Conservation (phyloP, 2,888 invertebrate genomes). For the Metellina segmentata region DNA sequence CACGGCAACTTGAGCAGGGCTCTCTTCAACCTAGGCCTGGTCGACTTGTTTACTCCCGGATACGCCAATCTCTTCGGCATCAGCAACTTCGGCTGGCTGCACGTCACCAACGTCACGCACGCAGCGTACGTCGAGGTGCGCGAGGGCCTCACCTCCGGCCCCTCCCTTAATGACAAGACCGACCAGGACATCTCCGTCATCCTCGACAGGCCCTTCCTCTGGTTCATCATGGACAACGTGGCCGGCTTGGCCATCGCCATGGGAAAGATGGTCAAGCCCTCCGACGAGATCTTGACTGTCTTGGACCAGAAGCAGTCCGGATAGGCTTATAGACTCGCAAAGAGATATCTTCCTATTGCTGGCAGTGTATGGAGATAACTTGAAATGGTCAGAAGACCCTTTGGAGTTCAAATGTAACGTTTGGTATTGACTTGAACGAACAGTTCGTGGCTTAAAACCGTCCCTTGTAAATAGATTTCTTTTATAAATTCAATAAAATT, state of each 20-base stretch:
- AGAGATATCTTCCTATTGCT: neutral
- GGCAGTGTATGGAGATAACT: neutral
- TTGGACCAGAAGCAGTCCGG: neutral
- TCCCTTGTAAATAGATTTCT: too few relatives aligned
- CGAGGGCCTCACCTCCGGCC: conserved; percentile 8
- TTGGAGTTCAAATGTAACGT: too few relatives aligned
- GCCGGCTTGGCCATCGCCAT: conserved; percentile 78
- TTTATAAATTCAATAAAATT: too few relatives aligned
- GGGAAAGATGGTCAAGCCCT: conserved; percentile 77
- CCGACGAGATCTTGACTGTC: neutral
- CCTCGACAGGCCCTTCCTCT: conserved; percentile 78
- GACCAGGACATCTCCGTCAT: conserved; percentile 56
- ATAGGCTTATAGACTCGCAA: neutral
- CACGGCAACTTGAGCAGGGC: conserved; percentile 76
- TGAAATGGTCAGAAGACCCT: neutral
- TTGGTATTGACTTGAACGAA: too few relatives aligned
- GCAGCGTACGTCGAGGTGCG: conserved; percentile 75
- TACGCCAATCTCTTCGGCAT: conserved; percentile 77
- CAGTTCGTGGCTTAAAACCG: too few relatives aligned
- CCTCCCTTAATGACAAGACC: conserved; percentile 1
- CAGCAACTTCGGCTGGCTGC: conserved; percentile 78
- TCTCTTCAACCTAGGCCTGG: conserved; percentile 77
- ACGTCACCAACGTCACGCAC: conserved; percentile 78
- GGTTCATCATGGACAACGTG: conserved; percentile 78
- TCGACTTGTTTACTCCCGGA: conserved; percentile 78